phyloP scores from a whole-genome alignment of 2,888 invertebrate genomes.

The Drosophila mercatorum region DNA sequence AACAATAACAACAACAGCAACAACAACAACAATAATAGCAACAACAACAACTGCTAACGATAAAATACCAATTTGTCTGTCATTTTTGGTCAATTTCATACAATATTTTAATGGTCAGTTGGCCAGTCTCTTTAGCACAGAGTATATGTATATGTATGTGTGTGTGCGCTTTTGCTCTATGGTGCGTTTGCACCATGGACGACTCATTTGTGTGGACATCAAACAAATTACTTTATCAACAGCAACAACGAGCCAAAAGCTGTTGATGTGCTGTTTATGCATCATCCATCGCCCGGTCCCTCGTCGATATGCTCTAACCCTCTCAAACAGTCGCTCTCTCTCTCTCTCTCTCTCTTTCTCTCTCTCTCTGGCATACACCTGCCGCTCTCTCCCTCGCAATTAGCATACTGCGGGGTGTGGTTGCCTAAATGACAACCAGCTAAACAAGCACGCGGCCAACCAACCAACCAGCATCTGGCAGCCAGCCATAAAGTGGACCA shows the following conservation, averaged over 20 bases:
- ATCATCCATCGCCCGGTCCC: constrained; percentile 22
- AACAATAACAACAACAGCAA: constrained; percentile 41
- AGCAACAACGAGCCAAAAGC: constrained; percentile 65
- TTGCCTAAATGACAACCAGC: constrained; percentile 67
- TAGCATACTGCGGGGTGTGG: constrained; percentile 77
- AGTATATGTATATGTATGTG: constrained; percentile 18
- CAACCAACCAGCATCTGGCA: constrained; percentile 76
- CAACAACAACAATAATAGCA: constrained; percentile 38
- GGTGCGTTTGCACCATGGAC: constrained; percentile 26
- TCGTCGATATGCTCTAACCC: constrained; percentile 17
- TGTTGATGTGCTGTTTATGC: constrained; percentile 76
- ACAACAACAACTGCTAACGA: constrained; percentile 52
- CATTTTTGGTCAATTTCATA: constrained; percentile 79
- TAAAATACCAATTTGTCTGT: constrained; percentile 80
- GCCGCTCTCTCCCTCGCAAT: constrained; percentile 69
- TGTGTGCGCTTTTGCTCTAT: background rate
- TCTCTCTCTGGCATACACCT: constrained; percentile 22
- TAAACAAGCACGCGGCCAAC: constrained; percentile 48
- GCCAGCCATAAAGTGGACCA: constrained; percentile 76
- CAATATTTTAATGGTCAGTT: constrained; percentile 79
- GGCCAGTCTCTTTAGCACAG: constrained; percentile 49
- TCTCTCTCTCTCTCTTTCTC: constrained; percentile 1
- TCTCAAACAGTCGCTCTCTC: constrained; percentile 8
- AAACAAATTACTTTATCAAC: constrained; percentile 81
- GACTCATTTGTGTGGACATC: constrained; percentile 70